Conservation (phyloP, 2,797 vertebrate genomes). For the Anguilla pacifica region DNA sequence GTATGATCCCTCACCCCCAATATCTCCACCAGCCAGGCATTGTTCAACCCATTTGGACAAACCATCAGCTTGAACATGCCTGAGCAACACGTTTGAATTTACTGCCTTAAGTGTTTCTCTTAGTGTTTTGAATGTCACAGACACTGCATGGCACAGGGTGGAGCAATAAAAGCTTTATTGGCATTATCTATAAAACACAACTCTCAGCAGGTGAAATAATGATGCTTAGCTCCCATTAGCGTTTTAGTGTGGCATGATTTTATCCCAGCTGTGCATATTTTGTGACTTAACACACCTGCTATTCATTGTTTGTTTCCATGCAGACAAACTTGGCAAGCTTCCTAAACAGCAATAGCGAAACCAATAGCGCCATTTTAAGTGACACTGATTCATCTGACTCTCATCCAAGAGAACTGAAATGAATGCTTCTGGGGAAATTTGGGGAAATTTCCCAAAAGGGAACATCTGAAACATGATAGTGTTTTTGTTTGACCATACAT, state of each 20-base stretch:
- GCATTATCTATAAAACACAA: background rate
- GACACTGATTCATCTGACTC: background rate
- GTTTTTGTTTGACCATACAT: background rate
- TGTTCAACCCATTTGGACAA: background rate
- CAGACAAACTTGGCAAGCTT: background rate
- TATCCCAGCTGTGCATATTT: background rate
- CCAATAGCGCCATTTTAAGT: background rate
- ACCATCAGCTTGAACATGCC: background rate
- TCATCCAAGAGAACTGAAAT: background rate
- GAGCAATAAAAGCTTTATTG: background rate
- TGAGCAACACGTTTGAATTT: background rate
- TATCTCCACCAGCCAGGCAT: background rate
- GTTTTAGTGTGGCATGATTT: background rate
- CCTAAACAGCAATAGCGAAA: background rate
- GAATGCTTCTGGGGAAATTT: background rate
- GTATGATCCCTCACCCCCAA: background rate
- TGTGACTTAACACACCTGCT: background rate
- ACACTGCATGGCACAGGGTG: background rate
- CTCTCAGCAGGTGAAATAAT: background rate
- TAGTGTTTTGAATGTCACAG: background rate
- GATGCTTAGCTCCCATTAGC: background rate
- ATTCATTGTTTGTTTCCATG: constrained; percentile 1
- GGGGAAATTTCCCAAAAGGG: background rate
- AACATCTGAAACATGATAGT: background rate
- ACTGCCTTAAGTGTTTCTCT: background rate